Base-by-base conservation (phyloP, 2,888 invertebrate genomes). In the Micoletzkya japonica region DNA sequence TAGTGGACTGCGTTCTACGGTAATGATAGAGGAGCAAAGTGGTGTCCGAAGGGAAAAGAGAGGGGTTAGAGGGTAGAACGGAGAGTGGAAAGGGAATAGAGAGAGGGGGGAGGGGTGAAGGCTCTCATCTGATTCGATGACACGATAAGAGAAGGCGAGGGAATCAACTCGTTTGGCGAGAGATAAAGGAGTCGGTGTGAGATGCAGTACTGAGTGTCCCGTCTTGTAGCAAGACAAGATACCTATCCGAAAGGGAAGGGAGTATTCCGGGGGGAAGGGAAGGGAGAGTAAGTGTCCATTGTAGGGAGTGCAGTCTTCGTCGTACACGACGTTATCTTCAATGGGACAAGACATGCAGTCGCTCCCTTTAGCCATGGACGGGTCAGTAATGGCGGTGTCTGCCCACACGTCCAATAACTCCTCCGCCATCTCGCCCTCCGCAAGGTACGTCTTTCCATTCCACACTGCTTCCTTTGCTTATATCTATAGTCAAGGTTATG, bases 331-430 rank as follows among this genome's bases (percentile, higher is more conserved):
- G 0, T 60, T 44, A n/a, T 60, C 60, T 6, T 60, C 60, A 7
- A 60, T 60, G 60, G n/a, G n/a, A n/a, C n/a, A n/a, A n/a, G n/a
- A n/a, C n/a, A n/a, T n/a, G n/a, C n/a, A n/a, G n/a, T 20, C 44
- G 10, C 50, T 50, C 80, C 80, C 80, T 80, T 80, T 80, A 79
- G 77, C 70, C 76, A 76, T 77, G 79, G 76, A 77, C 79, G 80
- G 80, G 76, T 76, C 74, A 24, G 49, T 54, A 63, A 67, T 75
- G 71, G 76, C 76, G 73, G 72, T 75, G 76, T 72, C 79, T 77
- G 80, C 76, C 77, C 79, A 77, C 72, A 74, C 76, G 74, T 75
- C 80, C 77, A 77, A 77, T 74, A 76, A 73, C 70, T 64, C 76
- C 64, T 77, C 79, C 79, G 79, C 77, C 77, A 74, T 74, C 74